phyloP scores from a whole-genome alignment of 2,113 vertebrate genomes.

The Uropsilus gracilis region DNA sequence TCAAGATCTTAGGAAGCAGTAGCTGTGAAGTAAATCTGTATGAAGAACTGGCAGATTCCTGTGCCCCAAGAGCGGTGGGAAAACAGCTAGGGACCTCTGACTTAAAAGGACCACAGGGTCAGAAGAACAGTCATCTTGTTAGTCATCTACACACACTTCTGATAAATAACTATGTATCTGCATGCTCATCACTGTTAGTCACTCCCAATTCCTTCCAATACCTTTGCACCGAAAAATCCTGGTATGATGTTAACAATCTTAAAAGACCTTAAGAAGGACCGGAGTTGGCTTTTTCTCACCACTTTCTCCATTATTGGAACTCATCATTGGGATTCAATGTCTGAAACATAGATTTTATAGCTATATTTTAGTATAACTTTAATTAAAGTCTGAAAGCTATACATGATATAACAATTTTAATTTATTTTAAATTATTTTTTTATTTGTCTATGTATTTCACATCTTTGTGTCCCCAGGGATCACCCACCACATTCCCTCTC shows the following conservation, averaged over 20 bases:
- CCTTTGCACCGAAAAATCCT: background rate
- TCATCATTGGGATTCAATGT: background rate
- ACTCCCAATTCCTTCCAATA: background rate
- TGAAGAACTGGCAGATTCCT: background rate
- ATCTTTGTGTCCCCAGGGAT: too few species aligned
- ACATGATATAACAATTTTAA: background rate
- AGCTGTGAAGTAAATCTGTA: background rate
- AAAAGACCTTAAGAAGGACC: background rate
- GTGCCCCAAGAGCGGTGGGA: background rate
- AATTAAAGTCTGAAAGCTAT: background rate
- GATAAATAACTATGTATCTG: background rate
- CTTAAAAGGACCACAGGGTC: background rate
- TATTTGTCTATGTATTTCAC: too few species aligned
- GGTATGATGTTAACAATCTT: background rate
- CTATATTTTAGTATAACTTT: conserved; percentile 19
- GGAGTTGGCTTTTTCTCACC: background rate
- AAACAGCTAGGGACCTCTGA: background rate
- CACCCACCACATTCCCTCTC: too few species aligned
- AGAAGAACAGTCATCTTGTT: background rate
- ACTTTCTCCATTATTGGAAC: background rate
- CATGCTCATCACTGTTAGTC: background rate
- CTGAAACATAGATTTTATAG: background rate
- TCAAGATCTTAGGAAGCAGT: background rate
- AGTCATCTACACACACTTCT: background rate
- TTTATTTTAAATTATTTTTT: too few species aligned